Evolutionary conservation across 2,113 vertebrate species (phyloP), one percentile per base, ranked within the genome.

Genomic region (Terrapene triunguis): DNA sequence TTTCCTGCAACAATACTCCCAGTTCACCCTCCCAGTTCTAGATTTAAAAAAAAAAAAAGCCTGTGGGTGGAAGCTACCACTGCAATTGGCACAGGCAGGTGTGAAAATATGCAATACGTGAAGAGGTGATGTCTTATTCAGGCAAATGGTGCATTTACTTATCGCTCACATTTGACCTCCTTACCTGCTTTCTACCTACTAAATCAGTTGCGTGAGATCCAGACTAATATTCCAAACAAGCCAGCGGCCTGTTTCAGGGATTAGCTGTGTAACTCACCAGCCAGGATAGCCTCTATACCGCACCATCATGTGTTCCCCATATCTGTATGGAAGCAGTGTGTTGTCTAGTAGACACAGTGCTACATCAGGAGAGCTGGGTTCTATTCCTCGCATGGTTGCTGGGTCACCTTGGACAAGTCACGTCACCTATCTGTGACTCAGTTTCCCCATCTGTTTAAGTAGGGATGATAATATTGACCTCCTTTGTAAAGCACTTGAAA

Each of bases 21-120:
- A 19, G 44, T n/a, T 47, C 82, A 25, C 72, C 4, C 0, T 42
- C 65, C 35, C n/a, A 35, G 65, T 1, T 19, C 3, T 82, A 50
- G 6, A 72, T 25, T 44, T 6, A 44, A 44, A 44, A 44, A 44
- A 44, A 44, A 44, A 44, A 44, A 44, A 86, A 44, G 48, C 12
- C 48, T 42, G 16, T 55, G 83, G 53, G 32, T 32, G 85, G 32
- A 3, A 82, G 6, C 16, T 51, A 8, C 29, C 42, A 69, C 25
- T 86, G 21, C 42, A 47, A 81, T 24, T 8, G 48, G 53, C 11
- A 89, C 89, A 89, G 62, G n/a, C 8, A 72, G 8, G 17, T 29
- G 6, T 81, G 2, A 55, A 51, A 94, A 92, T 47, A 88, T n/a
- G 12, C 11, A 25, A 2, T 3, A 3, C 21, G 25, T 44, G 69